Conservation (phyloP, 2,888 invertebrate species). For the Horisme vitalbata region DNA sequence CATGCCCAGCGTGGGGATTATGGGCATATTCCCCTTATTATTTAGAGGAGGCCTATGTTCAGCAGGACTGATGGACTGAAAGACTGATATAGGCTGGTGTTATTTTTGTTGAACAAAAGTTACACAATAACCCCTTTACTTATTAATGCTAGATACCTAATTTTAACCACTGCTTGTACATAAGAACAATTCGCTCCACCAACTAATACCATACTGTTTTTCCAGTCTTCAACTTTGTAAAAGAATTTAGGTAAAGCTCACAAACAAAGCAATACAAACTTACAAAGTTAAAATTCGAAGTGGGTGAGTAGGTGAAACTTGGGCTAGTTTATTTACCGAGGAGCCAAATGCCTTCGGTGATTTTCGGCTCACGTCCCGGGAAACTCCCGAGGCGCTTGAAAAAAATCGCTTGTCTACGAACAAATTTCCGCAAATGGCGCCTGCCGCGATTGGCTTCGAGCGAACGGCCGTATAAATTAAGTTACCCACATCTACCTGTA, state of each 20-base stretch:
- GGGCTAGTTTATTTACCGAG: constrained; percentile 41
- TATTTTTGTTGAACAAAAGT: too few relatives aligned
- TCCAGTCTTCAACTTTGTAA: neutral
- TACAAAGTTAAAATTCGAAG: constrained; percentile 21
- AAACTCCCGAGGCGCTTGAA: constrained; percentile 49
- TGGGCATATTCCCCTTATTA: too few relatives aligned
- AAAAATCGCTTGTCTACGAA: constrained; percentile 58
- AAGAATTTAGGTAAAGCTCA: constrained; percentile 11
- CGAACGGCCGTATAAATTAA: constrained; percentile 60
- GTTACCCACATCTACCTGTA: constrained; percentile 57
- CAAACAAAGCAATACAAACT: constrained; percentile 17
- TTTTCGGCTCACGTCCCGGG: constrained; percentile 57
- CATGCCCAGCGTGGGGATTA: too few relatives aligned
- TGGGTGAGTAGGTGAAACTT: constrained; percentile 32
- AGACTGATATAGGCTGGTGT: too few relatives aligned
- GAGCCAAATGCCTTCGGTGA: constrained; percentile 41
- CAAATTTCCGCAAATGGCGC: constrained; percentile 61
- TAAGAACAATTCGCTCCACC: too few relatives aligned
- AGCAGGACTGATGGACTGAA: too few relatives aligned
- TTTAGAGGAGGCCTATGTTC: too few relatives aligned
- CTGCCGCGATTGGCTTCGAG: constrained; percentile 55
- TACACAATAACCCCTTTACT: too few relatives aligned
- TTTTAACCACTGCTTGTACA: too few relatives aligned
- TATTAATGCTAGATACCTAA: too few relatives aligned
- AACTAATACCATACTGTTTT: neutral